Base-by-base conservation (phyloP, 1,140 invertebrate genomes). In the Bombus cullumanus region DNA sequence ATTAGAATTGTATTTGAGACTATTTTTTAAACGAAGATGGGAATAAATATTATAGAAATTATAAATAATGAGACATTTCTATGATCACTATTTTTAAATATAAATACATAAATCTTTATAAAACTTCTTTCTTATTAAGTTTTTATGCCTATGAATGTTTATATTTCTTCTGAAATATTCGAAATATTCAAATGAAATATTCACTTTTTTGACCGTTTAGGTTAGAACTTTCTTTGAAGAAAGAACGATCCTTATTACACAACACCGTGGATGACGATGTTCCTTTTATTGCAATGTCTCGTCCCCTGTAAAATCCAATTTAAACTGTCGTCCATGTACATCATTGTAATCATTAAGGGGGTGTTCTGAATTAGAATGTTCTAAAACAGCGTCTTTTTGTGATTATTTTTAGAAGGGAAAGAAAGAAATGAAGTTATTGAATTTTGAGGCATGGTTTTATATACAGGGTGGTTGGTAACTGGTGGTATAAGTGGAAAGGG, bases 271-370 rank as follows among this genome's bases (percentile, higher is more conserved):
- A 39, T 13, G 43, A 71, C 22, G 37, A 39, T 5, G 13, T 18
- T 76, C 39, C 28, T 64, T 66, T n/a, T 28, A 62, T 73, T 53
- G 74, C 39, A 37, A 64, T 83, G 68, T 13, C n/a, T 72, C 47
- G 25, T 69, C 57, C 13, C 10, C n/a, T 18, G 37, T 43, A 39
- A 78, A 83, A 78, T 83, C 34, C 59, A 78, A 76, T 76, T 71
- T 68, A 43, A 74, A 83, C 34, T 18, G 74, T 34, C 34, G 28
- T 22, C 0, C 41, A 69, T 74, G 31, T 53, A 22, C 28, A 28
- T 9, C 41, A 62, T n/a, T 59, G 15, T 59, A 78, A 43, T 37
- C 82, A 75, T 85, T 85, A 73, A 66, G 22, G n/a, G 83, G 74
- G 68, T 43, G 43, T 43, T 13, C 43, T 43, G 43, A 5, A 4